A percentile compares a stretch with the other conserved stretches of the same genome.
These are phyloP conservation scores for Caenorhabditis becei DNA, from an alignment of 2,888 invertebrate genomes.

Conservation along the genomic window DNA sequence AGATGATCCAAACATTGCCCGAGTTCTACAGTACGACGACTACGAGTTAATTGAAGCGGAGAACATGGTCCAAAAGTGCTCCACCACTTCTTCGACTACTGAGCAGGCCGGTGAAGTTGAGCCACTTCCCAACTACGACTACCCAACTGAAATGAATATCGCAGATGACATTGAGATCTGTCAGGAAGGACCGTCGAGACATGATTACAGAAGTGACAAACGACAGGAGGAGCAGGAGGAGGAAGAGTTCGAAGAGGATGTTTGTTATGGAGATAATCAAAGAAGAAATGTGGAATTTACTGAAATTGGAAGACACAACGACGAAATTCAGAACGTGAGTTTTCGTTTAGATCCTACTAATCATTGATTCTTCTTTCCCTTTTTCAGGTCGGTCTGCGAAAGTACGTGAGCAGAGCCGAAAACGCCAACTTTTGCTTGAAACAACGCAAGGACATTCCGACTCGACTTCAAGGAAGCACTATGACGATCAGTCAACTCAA, in stretches of 20 bases:
- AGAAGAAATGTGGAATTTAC: neutral
- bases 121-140: too few relatives aligned
- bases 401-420: neutral
- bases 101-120: too few relatives aligned
- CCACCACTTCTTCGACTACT: too few relatives aligned
- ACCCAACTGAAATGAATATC: too few relatives aligned
- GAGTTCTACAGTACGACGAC: neutral
- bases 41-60: too few relatives aligned
- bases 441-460: neutral
- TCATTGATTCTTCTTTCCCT: neutral
- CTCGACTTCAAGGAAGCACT: constrained; percentile 9
- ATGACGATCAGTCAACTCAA: constrained; percentile 3
- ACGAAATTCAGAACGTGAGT: constrained; percentile 11
- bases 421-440: constrained; percentile 6
- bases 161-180: too few relatives aligned
- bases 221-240: neutral
- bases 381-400: constrained; percentile 4
- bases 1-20: neutral
- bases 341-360: too few relatives aligned
- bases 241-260: neutral
- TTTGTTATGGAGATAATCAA: constrained; percentile 21
- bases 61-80: too few relatives aligned
- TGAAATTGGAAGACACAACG: neutral
- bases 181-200: neutral
- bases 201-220: neutral